Percentiles rank a stretch among this genome's conserved stretches.
Conservation (phyloP, 2,113 vertebrate species). For the Erpornis zantholeuca region DNA sequence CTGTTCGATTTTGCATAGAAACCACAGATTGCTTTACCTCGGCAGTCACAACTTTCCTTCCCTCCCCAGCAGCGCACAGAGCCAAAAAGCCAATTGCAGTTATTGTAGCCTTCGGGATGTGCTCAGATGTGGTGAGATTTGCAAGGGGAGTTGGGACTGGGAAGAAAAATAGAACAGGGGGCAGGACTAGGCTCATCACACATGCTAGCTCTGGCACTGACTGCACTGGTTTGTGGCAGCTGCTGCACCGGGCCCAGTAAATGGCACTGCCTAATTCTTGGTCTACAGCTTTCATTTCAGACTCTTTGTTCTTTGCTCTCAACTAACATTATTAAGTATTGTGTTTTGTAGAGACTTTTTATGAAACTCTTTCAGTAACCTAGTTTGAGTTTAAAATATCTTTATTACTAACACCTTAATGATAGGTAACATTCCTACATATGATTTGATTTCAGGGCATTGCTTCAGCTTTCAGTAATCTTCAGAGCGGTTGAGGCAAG, state of each 20-base stretch:
- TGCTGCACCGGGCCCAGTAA: not conserved
- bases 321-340: not conserved
- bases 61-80: not conserved
- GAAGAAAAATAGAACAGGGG: not conserved
- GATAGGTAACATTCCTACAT: slow-evolving; percentile 30
- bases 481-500: not conserved
- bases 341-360: not conserved
- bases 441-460: not conserved
- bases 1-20: not conserved
- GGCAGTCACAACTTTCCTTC: not conserved
- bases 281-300: not conserved
- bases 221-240: not conserved
- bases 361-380: slow-evolving; percentile 20
- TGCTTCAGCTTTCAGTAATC: not conserved
- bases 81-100: not conserved
- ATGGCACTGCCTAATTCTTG: not conserved
- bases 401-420: slow-evolving; percentile 25
- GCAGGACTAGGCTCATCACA: accelerated
- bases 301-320: not conserved
- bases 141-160: accelerated
- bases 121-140: not conserved
- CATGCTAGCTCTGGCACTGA: not conserved
- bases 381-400: slow-evolving; percentile 52
- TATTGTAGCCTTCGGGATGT: not conserved
- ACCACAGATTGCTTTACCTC: not conserved